Percentiles rank a stretch among this genome's conserved stretches.
Evolutionary conservation across 2,113 vertebrate genomes (phyloP).

Genomic region (Gymnogyps californianus): DNA sequence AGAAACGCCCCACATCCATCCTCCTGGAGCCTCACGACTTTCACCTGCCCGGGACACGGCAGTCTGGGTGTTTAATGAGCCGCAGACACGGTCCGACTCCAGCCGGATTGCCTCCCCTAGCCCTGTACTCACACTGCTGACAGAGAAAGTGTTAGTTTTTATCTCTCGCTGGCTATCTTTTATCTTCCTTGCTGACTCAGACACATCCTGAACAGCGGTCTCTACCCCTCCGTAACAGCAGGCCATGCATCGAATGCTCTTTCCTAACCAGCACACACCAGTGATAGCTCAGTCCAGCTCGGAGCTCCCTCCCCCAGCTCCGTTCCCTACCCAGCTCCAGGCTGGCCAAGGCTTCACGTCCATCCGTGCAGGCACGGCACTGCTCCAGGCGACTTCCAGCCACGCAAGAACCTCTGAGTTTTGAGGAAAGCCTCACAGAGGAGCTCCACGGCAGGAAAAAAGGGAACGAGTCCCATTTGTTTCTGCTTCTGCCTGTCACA

Average conservation of each 20-base stretch:
- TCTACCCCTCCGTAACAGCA: neutral
- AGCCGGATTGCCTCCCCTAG: neutral
- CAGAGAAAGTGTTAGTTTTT: neutral
- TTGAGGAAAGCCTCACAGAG: neutral
- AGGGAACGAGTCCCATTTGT: accelerated
- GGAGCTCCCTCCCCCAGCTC: neutral
- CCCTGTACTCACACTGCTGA: accelerated
- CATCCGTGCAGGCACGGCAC: accelerated
- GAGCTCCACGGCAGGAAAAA: neutral
- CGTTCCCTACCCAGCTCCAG: neutral
- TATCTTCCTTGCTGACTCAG: neutral
- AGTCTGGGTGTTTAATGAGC: accelerated
- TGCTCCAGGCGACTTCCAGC: neutral
- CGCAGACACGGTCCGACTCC: accelerated
- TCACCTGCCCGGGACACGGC: neutral
- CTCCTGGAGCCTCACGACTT: neutral
- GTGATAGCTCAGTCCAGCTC: accelerated
- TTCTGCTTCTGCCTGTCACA: neutral
- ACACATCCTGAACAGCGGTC: accelerated
- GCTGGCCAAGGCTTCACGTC: accelerated
- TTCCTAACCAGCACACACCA: neutral
- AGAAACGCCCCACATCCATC: neutral
- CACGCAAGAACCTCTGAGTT: accelerated
- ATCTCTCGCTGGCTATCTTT: neutral
- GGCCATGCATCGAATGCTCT: accelerated